Evolutionary conservation across 1,140 invertebrate genomes (phyloP).

Genomic region (Lepidurus couesii): DNA sequence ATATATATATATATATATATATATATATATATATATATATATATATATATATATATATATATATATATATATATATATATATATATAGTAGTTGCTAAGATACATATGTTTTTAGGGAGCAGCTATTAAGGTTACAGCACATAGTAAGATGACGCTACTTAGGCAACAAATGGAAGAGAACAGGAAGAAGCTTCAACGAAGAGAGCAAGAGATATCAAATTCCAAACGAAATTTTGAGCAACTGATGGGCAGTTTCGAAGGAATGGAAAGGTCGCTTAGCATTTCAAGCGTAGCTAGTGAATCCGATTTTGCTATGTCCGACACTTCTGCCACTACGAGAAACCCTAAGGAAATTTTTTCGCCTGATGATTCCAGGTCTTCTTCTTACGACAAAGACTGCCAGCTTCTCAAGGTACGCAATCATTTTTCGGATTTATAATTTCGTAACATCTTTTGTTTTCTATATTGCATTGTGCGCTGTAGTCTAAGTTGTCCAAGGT

Average conservation of each 20-base stretch:
- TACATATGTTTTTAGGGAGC: not conserved
- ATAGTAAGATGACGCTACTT: constrained; percentile 27
- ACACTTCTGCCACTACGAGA: not conserved
- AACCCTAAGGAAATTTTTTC: not conserved
- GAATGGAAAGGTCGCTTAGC: constrained; percentile 7
- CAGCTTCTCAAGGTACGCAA: not conserved
- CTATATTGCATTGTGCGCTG: not conserved
- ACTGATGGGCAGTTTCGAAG: constrained; percentile 13
- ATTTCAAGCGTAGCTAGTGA: not conserved
- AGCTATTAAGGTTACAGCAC: not conserved
- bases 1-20: too few relatives aligned
- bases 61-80: too few relatives aligned
- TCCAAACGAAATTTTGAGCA: constrained; percentile 31
- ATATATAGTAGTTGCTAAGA: too few relatives aligned
- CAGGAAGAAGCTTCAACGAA: constrained; percentile 27
- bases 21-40: too few relatives aligned
- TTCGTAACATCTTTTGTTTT: not conserved
- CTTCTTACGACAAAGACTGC: not conserved
- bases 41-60: too few relatives aligned
- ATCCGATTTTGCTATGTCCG: not conserved
- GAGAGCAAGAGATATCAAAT: constrained; percentile 32
- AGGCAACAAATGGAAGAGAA: constrained; percentile 33
- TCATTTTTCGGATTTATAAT: not conserved
- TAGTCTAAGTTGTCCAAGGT: not conserved
- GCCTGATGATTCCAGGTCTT: not conserved